Evolutionary conservation across 2,113 vertebrate genomes (phyloP), one percentile per base, ranked within the genome.

Genomic region (Trogon surrucura): DNA sequence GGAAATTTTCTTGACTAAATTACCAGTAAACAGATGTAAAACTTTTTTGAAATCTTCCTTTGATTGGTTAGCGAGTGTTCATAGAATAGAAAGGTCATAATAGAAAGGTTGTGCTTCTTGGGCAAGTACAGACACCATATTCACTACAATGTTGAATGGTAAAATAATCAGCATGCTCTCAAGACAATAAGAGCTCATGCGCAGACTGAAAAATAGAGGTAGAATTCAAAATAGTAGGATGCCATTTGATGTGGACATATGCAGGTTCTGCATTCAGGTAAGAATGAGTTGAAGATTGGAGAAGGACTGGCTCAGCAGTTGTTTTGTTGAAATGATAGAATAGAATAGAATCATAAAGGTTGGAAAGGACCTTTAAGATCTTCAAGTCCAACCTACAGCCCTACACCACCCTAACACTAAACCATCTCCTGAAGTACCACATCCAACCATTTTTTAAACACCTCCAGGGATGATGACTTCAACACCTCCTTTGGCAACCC

Each of bases 231-330:
- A 58, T 27, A 80, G 16, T 0, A 4, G 15, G 20, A 38, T 73
- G 32, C 15, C 14, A 44, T 73, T 72, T 4, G 3, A 1, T 15
- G 27, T 5, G 9, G 16, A 10, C 11, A 5, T 74, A n/a, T 0
- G 3, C 44, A 60, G 9, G 60, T 60, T 89, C 38, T 65, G 4
- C 19, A 61, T 47, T 38, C 54, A 80, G 27, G 3, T 23, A 47
- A 53, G 38, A 72, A 26, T 1, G 38, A 75, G 20, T n/a, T 58
- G 67, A 80, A 88, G 38, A 47, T 10, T 82, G 27, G 61, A 72
- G 45, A 9, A 69, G 17, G 20, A 45, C 16, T 54, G 51, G 3
- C n/a, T 88, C 21, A 81, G 38, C 14, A 90, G 44, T 34, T 57
- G 19, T 36, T 88, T 8, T 71, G 3, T 58, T 82, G 53, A 85